Evolutionary conservation across 2,797 vertebrate genomes (phyloP).

Genomic region (Chiloscyllium punctatum): DNA sequence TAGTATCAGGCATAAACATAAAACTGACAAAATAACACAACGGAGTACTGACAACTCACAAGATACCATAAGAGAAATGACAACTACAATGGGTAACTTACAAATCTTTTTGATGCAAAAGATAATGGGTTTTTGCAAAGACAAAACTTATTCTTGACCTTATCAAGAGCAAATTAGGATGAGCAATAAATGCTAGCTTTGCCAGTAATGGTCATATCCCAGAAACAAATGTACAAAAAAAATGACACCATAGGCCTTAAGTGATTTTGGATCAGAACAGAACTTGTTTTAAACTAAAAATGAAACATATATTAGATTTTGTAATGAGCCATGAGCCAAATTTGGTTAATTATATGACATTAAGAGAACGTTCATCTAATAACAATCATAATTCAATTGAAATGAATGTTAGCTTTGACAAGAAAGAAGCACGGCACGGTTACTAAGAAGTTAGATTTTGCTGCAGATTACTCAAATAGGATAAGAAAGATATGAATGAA

Average conservation of each 20-base stretch:
- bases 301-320: background rate
- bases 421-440: background rate
- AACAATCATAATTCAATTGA: background rate
- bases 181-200: background rate
- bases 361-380: background rate
- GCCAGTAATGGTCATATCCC: background rate
- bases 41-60: background rate
- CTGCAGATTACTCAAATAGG: background rate
- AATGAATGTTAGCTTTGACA: background rate
- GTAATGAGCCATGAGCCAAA: background rate
- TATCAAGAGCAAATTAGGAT: background rate
- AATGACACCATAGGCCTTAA: background rate
- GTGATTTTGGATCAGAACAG: background rate
- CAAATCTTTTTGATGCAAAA: background rate
- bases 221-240: background rate
- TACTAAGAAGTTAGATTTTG: background rate
- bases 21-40: background rate
- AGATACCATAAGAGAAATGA: background rate
- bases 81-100: background rate
- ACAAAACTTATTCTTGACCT: background rate
- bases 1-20: background rate
- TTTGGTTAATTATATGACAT: background rate
- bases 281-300: background rate
- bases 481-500: background rate
- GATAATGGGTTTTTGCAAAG: background rate